Evolutionary conservation across 1,140 invertebrate genomes (phyloP).

Genomic region (Drosophila repleta): DNA sequence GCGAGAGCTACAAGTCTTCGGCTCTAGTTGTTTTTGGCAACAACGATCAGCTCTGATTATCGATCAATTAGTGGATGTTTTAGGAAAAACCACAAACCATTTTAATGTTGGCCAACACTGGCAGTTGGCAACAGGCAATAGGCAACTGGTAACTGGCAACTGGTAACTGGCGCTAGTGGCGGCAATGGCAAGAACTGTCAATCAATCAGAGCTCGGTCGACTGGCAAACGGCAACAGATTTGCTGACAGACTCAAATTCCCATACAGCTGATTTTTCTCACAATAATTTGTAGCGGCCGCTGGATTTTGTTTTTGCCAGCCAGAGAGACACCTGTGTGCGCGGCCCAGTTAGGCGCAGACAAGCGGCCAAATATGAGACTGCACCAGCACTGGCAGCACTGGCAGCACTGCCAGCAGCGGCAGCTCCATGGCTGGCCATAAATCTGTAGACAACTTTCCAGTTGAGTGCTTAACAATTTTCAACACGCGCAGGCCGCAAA

Average conservation of each 20-base stretch:
- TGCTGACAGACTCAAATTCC: constrained; percentile 40
- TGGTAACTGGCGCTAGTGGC: constrained; percentile 1
- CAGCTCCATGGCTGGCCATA: constrained; percentile 53
- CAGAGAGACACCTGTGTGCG: constrained; percentile 66
- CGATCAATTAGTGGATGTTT: constrained; percentile 1
- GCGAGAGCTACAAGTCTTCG: too few relatives aligned
- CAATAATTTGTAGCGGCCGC: constrained; percentile 75
- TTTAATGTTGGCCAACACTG: neutral
- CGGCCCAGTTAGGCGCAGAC: constrained; percentile 50
- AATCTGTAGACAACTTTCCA: constrained; percentile 71
- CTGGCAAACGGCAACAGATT: constrained; percentile 34
- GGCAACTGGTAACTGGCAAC: neutral
- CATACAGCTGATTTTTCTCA: constrained; percentile 77
- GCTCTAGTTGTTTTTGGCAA: neutral
- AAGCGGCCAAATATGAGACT: constrained; percentile 47
- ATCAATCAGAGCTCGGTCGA: constrained; percentile 35
- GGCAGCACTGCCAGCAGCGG: constrained; percentile 6
- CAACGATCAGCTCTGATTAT: neutral
- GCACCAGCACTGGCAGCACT: neutral
- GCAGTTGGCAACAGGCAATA: neutral
- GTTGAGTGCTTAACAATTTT: constrained; percentile 62
- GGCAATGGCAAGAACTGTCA: constrained; percentile 20
- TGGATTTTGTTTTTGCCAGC: constrained; percentile 53
- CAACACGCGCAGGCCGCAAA: constrained; percentile 57
- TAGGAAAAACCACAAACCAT: too few relatives aligned